phyloP scores from a whole-genome alignment of 2,113 vertebrate genomes.

The Etheostoma cragini region DNA sequence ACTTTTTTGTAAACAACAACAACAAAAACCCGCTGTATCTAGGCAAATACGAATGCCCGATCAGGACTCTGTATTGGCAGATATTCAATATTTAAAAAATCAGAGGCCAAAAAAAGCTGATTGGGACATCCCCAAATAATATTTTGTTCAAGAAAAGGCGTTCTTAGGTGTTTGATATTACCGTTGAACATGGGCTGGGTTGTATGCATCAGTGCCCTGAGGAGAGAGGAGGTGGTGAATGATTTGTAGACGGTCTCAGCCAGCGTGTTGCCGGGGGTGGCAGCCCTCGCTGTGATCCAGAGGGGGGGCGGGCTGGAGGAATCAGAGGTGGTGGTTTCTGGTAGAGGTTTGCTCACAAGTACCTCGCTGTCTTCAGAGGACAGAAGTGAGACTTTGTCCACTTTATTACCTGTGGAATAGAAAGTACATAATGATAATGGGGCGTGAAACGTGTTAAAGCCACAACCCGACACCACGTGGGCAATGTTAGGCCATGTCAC shows the following conservation, averaged over 20 bases:
- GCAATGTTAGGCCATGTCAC: too few relatives aligned
- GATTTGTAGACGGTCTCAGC: slow-evolving; percentile 60
- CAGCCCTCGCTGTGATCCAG: slow-evolving; percentile 47
- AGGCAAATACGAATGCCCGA: too few relatives aligned
- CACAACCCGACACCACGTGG: background rate
- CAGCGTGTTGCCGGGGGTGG: slow-evolving; percentile 62
- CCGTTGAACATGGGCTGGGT: slow-evolving; percentile 93
- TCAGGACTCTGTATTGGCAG: too few relatives aligned
- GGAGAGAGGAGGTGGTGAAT: slow-evolving; percentile 79
- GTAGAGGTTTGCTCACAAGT: slow-evolving; percentile 48
- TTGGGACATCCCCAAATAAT: background rate
- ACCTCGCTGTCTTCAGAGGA: slow-evolving; percentile 7
- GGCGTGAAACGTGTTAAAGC: background rate
- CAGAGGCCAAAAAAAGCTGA: too few relatives aligned
- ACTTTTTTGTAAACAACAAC: too few relatives aligned
- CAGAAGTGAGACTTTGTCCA: background rate
- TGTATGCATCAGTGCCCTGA: slow-evolving; percentile 87
- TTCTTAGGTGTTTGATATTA: slow-evolving; percentile 76
- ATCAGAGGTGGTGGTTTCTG: slow-evolving; percentile 76
- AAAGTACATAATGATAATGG: background rate
- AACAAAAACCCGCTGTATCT: too few relatives aligned
- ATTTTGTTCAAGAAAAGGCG: background rate
- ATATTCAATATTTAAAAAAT: too few relatives aligned
- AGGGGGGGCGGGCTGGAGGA: slow-evolving; percentile 82
- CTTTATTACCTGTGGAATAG: slow-evolving; percentile 20